These are phyloP conservation scores for Monopis laevigella DNA, from an alignment of 2,888 invertebrate species.

Conservation along the genomic window DNA sequence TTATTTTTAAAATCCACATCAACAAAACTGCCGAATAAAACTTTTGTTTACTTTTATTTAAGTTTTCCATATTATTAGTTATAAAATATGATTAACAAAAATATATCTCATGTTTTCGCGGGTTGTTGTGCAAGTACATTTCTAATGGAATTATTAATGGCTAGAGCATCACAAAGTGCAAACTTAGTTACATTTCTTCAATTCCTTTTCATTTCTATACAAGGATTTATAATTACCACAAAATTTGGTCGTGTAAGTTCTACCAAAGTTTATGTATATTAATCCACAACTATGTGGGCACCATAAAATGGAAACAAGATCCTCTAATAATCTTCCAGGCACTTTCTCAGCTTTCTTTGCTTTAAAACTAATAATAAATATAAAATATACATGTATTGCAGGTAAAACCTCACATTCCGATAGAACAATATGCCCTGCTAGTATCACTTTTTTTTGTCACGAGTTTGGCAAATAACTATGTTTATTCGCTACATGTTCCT, in stretches of 20 bases:
- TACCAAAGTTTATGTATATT: too few relatives aligned
- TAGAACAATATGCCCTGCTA: slow-evolving; percentile 44
- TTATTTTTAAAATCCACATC: not conserved
- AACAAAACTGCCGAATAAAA: too few relatives aligned
- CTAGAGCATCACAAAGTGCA: slow-evolving; percentile 37
- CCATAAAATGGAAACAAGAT: too few relatives aligned
- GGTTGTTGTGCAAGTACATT: slow-evolving; percentile 50
- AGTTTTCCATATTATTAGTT: not conserved
- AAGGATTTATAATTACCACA: slow-evolving; percentile 40
- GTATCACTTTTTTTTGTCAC: slow-evolving; percentile 52
- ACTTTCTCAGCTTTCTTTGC: not conserved
- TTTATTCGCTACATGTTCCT: slow-evolving; percentile 57
- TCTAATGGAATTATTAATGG: slow-evolving; percentile 56
- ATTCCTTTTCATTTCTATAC: slow-evolving; percentile 44
- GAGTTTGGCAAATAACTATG: slow-evolving; percentile 58
- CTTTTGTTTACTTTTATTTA: not conserved
- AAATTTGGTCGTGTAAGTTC: slow-evolving; percentile 47
- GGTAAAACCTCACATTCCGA: slow-evolving; percentile 49
- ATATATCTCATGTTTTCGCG: slow-evolving; percentile 38
- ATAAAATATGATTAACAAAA: slow-evolving; percentile 32
- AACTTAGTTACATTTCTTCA: slow-evolving; percentile 54
- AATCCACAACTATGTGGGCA: too few relatives aligned
- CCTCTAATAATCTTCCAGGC: too few relatives aligned
- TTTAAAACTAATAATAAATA: not conserved
- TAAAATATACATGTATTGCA: too few relatives aligned